Conservation (phyloP, 1,140 invertebrate species). For the Pseudomyrmex gracilis region DNA sequence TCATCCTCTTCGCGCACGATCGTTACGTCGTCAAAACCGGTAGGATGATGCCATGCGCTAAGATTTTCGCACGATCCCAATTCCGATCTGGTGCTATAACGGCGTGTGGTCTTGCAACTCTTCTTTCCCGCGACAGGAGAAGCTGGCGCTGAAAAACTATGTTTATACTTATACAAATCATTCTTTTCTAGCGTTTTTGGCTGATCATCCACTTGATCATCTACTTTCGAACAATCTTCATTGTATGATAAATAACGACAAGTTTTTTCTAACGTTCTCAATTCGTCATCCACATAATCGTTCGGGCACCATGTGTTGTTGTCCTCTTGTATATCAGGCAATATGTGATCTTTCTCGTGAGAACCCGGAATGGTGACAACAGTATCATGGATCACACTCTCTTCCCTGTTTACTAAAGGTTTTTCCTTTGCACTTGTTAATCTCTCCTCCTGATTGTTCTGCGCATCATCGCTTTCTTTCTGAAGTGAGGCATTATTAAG, state of each 20-base stretch:
- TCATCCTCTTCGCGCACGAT: conserved; percentile 74
- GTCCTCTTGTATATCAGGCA: conserved; percentile 47
- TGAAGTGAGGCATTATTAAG: conserved; percentile 63
- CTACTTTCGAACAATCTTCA: conserved; percentile 2
- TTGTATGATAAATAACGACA: conserved; percentile 32
- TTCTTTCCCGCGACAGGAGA: conserved; percentile 78
- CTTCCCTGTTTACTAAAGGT: conserved; percentile 12
- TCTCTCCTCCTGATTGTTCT: conserved; percentile 44
- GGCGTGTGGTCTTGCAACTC: neutral
- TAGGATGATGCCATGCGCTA: conserved; percentile 72
- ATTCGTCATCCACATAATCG: conserved; percentile 38
- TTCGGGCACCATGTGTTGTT: conserved; percentile 37
- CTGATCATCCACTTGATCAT: conserved; percentile 6
- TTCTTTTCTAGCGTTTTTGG: neutral
- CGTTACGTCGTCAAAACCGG: conserved; percentile 76
- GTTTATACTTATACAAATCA: conserved; percentile 76
- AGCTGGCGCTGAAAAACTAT: conserved; percentile 80
- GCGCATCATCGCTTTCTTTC: conserved; percentile 37
- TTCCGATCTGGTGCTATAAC: conserved; percentile 77
- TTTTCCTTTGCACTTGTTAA: neutral
- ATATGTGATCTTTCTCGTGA: conserved; percentile 35
- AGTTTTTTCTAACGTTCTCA: conserved; percentile 44
- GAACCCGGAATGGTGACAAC: conserved; percentile 20
- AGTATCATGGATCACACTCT: conserved; percentile 61
- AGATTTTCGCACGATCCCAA: conserved; percentile 80